Base-by-base conservation (phyloP, 1,140 invertebrate species). In the Plutomurus gul region DNA sequence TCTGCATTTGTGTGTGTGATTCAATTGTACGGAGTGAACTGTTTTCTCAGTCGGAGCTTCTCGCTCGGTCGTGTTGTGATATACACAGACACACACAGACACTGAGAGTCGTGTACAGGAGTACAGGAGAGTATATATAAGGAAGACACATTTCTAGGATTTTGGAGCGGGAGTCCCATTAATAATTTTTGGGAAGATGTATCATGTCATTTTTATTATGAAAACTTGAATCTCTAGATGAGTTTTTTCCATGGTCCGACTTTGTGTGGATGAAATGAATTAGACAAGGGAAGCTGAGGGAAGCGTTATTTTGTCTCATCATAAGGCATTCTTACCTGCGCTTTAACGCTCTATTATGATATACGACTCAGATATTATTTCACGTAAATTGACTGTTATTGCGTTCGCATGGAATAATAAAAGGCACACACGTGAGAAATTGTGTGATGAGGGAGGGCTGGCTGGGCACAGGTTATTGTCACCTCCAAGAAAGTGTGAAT, bases 361-460 rank as follows among this genome's bases (percentile, higher is more conserved):
- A 72, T 72, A 71, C 51, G 56, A 40, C 39, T 46, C 20, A 20
- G 76, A 73, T 78, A 78, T 74, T 78, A 78, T 78, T 78, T 78
- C 77, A 78, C 70, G 65, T 78, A 78, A 78, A 78, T 78, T 78
- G 76, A 78, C 76, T 74, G 77, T 78, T 78, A 78, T 78, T 78
- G 77, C 71, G 49, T 78, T 78, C 65, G 25, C 76, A 18, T 33
- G 76, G 43, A 46, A 77, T 71, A 72, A 47, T 46, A 77, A 72
- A 77, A 72, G 65, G 76, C 70, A 60, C 8, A 72, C 56, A 65
- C 56, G 56, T 65, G 18, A 40, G 36, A 71, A 72, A 77, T 71
- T 39, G 60, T 77, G 60, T 72, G 18, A 71, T 46, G 27, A 72
- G 43, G 47, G 74, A 51, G 30, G 47, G 74, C 46, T 56, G 75